Base-by-base conservation (phyloP, 2,113 vertebrate species). In the Tetrao urogallus region DNA sequence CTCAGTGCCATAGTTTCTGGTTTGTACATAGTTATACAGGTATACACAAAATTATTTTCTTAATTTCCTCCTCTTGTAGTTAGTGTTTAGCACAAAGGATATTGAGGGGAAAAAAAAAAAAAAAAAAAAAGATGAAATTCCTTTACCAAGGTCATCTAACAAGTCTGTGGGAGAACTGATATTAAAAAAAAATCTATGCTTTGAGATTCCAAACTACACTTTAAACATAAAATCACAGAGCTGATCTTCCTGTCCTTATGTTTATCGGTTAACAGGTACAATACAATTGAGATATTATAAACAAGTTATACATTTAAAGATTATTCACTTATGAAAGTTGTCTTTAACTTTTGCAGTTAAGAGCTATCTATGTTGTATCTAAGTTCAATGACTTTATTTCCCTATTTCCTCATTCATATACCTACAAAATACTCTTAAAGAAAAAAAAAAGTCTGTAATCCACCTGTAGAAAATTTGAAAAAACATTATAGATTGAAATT, bases 191-290 rank as follows among this genome's bases (percentile, higher is more conserved):
- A 38, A 42, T 3, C 32, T 12, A 11, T 86, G 34, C 9, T 69
- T 2, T 24, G 71, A 58, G 76, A 83, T 65, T 92, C 78, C 3
- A 5, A 77, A 74, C 2, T 21, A 1, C 48, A 15, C 50, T 34
- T 84, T 91, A 65, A 91, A 92, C 30, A 54, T 2, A 82, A 76
- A 87, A 70, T 15, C 66, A 94, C 87, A 79, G 86, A 88, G 40
- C 27, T 0, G 0, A 8, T 79, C 22, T 15, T 88, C 45, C 22
- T 57, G 50, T 82, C 86, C 60, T 74, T 4, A 0, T 84, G 70
- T 92, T 95, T 86, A 74, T 88, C 77, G 75, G 38, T 86, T 91
- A 91, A 86, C 36, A 93, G 73, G 45, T 82, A 76, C 87, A 70
- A 75, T 56, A 60, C 75, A 86, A 76, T 50, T 77, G 76, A 69